Percentiles rank a stretch among this genome's conserved stretches.
These are phyloP conservation scores for Himalopsyche tibetana DNA, from an alignment of 2,888 invertebrate genomes.

Conservation along the genomic window DNA sequence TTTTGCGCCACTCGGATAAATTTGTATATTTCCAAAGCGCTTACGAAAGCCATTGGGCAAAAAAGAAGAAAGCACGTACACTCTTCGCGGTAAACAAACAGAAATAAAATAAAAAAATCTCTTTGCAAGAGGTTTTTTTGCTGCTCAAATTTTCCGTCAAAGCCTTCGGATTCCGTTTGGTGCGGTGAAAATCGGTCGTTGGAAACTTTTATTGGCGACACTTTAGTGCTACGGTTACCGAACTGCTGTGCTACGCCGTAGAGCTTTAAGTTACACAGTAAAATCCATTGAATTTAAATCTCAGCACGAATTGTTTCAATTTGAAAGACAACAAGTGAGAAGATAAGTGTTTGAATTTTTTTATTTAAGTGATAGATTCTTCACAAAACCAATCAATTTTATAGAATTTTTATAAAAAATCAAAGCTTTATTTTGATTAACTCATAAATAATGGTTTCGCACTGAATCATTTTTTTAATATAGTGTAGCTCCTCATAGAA, in stretches of 20 bases:
- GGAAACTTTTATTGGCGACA: constrained; percentile 23
- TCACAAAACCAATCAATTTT: too few relatives aligned
- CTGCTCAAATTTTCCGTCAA: not conserved
- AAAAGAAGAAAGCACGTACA: not conserved
- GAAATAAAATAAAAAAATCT: constrained; percentile 6
- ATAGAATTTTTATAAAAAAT: too few relatives aligned
- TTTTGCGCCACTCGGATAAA: not conserved
- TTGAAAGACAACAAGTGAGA: too few relatives aligned
- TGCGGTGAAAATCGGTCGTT: constrained; percentile 26
- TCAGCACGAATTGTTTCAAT: not conserved
- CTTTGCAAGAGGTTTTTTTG: not conserved
- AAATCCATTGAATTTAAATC: not conserved
- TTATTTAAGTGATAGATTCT: too few relatives aligned
- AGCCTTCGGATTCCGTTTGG: constrained; percentile 18
- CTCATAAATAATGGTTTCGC: too few relatives aligned
- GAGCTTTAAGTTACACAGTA: not conserved
- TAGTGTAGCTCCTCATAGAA: too few relatives aligned
- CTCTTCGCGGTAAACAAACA: not conserved
- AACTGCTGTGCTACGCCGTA: not conserved
- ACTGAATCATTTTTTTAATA: too few relatives aligned
- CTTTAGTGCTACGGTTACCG: not conserved
- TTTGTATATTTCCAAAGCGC: not conserved
- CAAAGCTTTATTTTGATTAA: too few relatives aligned
- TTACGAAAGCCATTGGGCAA: not conserved
- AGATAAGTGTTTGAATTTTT: too few relatives aligned